Conservation (phyloP, 2,797 vertebrate species). For the Crax fasciolata region DNA sequence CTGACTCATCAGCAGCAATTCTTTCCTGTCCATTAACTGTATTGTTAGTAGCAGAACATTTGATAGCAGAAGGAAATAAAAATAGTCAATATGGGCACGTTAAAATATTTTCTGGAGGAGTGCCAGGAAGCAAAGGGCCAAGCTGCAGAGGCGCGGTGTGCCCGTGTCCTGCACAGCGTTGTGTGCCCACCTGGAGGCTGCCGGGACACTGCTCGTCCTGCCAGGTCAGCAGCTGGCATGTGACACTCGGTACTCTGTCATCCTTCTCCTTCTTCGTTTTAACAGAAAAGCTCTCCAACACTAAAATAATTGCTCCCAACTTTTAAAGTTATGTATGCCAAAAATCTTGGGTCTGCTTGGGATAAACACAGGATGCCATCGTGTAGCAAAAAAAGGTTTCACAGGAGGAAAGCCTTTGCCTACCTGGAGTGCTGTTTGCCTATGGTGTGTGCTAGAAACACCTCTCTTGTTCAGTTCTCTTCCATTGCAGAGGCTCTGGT, state of each 20-base stretch:
- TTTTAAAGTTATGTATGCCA: neutral
- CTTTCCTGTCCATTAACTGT: neutral
- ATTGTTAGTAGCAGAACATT: neutral
- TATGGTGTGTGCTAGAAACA: neutral
- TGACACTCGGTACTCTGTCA: neutral
- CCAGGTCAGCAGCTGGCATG: neutral
- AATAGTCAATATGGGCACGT: neutral
- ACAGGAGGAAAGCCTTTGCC: neutral
- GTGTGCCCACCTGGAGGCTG: neutral
- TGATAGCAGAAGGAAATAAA: neutral
- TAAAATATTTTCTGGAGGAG: neutral
- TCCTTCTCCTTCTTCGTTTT: neutral
- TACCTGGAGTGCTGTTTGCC: neutral
- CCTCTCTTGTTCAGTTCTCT: neutral
- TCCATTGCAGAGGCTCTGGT: neutral
- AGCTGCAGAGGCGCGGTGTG: neutral
- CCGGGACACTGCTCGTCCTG: neutral
- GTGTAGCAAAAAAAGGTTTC: neutral
- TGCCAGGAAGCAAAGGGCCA: neutral
- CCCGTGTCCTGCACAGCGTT: neutral
- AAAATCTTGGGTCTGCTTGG: neutral
- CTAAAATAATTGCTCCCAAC: neutral
- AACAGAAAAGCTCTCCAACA: neutral
- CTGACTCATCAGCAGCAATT: neutral
- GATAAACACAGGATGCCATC: neutral